These are phyloP conservation scores for Zingel zingel DNA, from an alignment of 2,113 vertebrate genomes.

Conservation along the genomic window DNA sequence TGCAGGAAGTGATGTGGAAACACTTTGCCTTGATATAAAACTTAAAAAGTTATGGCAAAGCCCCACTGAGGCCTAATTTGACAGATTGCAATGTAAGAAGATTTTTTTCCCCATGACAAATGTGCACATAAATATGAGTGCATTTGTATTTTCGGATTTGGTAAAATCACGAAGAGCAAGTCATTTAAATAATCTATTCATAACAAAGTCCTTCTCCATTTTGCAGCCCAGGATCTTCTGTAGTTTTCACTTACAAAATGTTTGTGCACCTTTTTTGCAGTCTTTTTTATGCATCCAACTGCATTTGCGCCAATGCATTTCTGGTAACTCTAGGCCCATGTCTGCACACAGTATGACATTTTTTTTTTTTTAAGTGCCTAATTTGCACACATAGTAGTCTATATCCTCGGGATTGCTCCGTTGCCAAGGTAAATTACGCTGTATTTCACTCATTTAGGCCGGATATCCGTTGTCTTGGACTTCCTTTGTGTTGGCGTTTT, in stretches of 20 bases:
- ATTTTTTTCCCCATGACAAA: slow-evolving; percentile 23
- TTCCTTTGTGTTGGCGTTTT: no score
- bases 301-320: neutral
- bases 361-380: no score
- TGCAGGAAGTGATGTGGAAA: neutral
- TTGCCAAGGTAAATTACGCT: no score
- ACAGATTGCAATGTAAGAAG: slow-evolving; percentile 9
- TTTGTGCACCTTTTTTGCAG: neutral
- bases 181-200: slow-evolving; percentile 41
- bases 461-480: no score
- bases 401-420: no score
- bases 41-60: neutral
- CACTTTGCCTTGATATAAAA: slow-evolving; percentile 30
- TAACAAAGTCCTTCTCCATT: neutral
- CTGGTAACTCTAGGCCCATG: neutral
- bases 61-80: slow-evolving; percentile 33
- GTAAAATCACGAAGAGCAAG: slow-evolving; percentile 5
- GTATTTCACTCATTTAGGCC: no score
- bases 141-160: slow-evolving; percentile 23
- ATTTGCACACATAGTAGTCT: no score
- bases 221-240: neutral
- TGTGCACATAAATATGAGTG: neutral
- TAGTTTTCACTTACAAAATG: neutral
- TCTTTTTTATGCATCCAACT: neutral
- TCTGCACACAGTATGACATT: neutral